phyloP scores from a whole-genome alignment of 2,888 invertebrate species.

The Schizotus pectinicornis region DNA sequence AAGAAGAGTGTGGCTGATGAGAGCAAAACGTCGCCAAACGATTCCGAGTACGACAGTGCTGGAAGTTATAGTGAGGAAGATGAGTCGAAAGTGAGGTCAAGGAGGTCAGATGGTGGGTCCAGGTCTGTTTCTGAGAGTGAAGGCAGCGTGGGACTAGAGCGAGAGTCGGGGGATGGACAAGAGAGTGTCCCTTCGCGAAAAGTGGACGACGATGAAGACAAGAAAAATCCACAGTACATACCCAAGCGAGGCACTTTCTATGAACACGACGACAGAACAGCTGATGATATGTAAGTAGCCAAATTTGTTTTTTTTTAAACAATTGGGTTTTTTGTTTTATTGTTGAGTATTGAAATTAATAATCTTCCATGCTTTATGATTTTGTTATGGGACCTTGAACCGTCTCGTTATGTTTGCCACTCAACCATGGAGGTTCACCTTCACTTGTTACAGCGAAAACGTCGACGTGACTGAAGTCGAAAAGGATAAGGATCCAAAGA shows the following conservation, averaged over 20 bases:
- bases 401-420: background rate
- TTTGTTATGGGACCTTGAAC: too few relatives aligned
- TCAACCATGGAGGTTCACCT: background rate
- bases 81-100: conserved; percentile 38
- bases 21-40: conserved; percentile 47
- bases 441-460: conserved; percentile 5
- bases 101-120: conserved; percentile 37
- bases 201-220: conserved; percentile 92
- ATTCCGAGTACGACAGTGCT: conserved; percentile 55
- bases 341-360: background rate
- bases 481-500: conserved; percentile 55
- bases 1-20: conserved; percentile 38
- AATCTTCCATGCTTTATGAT: background rate
- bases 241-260: conserved; percentile 96
- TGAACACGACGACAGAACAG: conserved; percentile 92
- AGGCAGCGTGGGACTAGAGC: conserved; percentile 64
- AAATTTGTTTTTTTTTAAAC: background rate
- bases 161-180: conserved; percentile 77
- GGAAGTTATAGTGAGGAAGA: conserved; percentile 52
- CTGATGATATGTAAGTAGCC: conserved; percentile 67
- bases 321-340: background rate
- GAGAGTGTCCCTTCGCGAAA: conserved; percentile 65
- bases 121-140: conserved; percentile 58
- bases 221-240: conserved; percentile 96
- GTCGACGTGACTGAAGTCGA: conserved; percentile 44